Evolutionary conservation across 2,113 vertebrate genomes (phyloP).

Genomic region (Oreochromis spilurus): DNA sequence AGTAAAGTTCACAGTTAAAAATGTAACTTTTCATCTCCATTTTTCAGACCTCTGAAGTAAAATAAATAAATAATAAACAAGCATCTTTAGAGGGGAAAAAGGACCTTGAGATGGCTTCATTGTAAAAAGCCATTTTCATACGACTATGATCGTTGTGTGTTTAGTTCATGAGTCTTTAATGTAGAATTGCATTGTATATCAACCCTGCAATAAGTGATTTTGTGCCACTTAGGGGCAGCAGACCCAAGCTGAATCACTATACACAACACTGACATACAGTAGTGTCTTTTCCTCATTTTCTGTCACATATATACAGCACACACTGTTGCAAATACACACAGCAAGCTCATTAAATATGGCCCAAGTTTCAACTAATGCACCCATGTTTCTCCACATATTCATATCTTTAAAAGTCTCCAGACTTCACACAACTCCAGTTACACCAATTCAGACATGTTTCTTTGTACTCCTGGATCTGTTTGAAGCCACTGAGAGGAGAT

Average conservation of each 20-base stretch:
- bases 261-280: neutral
- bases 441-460: neutral
- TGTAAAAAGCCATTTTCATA: neutral
- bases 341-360: neutral
- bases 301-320: neutral
- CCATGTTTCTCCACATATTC: neutral
- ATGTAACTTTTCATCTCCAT: neutral
- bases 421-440: neutral
- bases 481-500: neutral
- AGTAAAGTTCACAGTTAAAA: neutral
- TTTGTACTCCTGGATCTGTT: neutral
- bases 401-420: neutral
- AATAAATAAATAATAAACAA: rapidly evolving
- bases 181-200: neutral
- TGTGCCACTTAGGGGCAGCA: neutral
- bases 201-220: neutral
- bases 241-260: neutral
- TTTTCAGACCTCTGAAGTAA: neutral
- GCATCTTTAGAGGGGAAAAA: neutral
- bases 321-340: neutral
- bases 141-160: neutral
- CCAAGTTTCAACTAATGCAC: neutral
- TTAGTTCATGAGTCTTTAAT: neutral
- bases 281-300: neutral
- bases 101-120: neutral